phyloP scores from a whole-genome alignment of 1,140 invertebrate genomes.

The Aradophagus sp. region DNA sequence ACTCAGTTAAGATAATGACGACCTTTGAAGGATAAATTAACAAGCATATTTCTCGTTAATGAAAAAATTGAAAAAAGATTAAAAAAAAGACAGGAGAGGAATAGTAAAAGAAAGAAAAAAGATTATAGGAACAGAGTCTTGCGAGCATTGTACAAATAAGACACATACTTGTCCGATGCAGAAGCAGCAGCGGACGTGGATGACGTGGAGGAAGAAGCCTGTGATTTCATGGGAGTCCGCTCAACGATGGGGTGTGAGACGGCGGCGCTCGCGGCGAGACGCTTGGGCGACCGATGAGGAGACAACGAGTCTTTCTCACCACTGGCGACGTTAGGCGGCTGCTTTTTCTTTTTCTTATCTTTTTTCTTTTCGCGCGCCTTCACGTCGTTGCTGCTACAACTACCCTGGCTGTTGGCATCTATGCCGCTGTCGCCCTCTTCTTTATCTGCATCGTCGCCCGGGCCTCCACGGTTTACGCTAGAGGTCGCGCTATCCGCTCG shows the following conservation, averaged over 20 bases:
- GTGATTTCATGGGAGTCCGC: slow-evolving; percentile 25
- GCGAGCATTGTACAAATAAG: no score
- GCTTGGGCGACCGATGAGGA: slow-evolving; percentile 64
- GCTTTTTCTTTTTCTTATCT: slow-evolving; percentile 88
- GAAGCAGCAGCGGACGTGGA: slow-evolving; percentile 2
- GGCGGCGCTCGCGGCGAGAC: slow-evolving; percentile 13
- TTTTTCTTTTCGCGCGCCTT: slow-evolving; percentile 80
- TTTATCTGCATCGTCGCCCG: slow-evolving; percentile 76
- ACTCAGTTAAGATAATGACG: no score
- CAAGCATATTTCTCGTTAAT: no score
- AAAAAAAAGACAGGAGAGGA: no score
- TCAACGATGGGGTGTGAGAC: slow-evolving; percentile 10
- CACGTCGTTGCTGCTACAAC: slow-evolving; percentile 86
- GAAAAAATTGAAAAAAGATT: no score
- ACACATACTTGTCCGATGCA: slow-evolving; percentile 9
- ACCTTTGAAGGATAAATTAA: no score
- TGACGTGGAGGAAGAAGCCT: slow-evolving; percentile 4
- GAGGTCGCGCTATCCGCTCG: slow-evolving; percentile 67
- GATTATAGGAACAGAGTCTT: no score
- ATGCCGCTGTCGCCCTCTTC: slow-evolving; percentile 91
- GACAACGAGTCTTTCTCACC: slow-evolving; percentile 65
- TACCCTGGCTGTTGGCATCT: slow-evolving; percentile 88
- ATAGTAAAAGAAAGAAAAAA: no score
- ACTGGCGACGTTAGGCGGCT: slow-evolving; percentile 54
- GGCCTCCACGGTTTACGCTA: slow-evolving; percentile 66